These are phyloP conservation scores for Lissocephala sabroskyi DNA, from an alignment of 2,888 invertebrate genomes.

Conservation along the genomic window DNA sequence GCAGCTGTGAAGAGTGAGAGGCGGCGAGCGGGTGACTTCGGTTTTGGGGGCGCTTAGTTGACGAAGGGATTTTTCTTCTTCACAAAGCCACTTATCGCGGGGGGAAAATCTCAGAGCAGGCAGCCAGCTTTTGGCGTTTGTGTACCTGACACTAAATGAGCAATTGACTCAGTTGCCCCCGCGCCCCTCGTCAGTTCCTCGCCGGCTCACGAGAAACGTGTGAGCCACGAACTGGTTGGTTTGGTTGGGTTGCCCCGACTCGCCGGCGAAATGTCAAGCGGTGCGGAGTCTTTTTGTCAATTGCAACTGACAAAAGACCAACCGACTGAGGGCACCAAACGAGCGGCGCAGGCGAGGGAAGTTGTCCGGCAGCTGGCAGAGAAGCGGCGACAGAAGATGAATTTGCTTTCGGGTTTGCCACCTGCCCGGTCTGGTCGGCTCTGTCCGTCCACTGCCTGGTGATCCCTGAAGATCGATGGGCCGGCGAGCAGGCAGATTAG, in stretches of 20 bases:
- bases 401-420: constrained; percentile 25
- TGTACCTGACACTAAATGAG: constrained; percentile 59
- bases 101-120: constrained; percentile 52
- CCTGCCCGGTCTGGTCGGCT: too few relatives aligned
- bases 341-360: constrained; percentile 1
- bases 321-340: constrained; percentile 11
- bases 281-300: constrained; percentile 5
- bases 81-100: constrained; percentile 31
- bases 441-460: too few relatives aligned
- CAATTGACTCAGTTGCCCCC: constrained; percentile 59
- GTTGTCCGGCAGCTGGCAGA: constrained; percentile 70
- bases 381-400: too few relatives aligned
- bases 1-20: neutral
- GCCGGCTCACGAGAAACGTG: constrained; percentile 13
- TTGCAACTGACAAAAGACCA: neutral
- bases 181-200: too few relatives aligned
- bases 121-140: neutral
- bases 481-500: too few relatives aligned
- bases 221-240: too few relatives aligned
- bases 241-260: too few relatives aligned
- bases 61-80: constrained; percentile 57
- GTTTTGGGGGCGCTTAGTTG: constrained; percentile 26
- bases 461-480: constrained; percentile 26
- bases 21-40: neutral
- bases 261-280: constrained; percentile 9